Conservation (phyloP, 37 sponge, comb jelly and placozoan species). For the Cliona cf. orientalis region DNA sequence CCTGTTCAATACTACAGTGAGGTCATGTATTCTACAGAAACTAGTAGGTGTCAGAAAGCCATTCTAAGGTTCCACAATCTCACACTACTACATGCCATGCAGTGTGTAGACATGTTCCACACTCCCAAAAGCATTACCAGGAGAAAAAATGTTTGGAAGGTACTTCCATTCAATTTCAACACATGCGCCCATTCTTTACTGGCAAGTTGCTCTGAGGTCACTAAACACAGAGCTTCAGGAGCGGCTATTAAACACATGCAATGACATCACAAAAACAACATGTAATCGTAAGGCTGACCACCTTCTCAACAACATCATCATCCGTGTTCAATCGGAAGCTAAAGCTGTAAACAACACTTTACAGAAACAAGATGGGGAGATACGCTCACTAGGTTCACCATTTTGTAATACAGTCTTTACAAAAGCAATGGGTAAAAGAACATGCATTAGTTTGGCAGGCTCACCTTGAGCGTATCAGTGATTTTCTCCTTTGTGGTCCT, state of each 20-base stretch:
- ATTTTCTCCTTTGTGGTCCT: not conserved
- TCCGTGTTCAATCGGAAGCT: not conserved
- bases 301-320: not conserved
- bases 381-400: not conserved
- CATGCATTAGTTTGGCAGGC: not conserved
- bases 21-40: not conserved
- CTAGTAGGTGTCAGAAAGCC: not conserved
- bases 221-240: slow-evolving; percentile 4
- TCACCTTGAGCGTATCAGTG: not conserved
- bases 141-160: slow-evolving; percentile 10
- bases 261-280: not conserved
- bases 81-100: not conserved
- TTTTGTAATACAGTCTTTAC: not conserved
- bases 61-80: slow-evolving; percentile 1
- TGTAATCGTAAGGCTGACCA: not conserved
- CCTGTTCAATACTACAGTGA: not conserved
- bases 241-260: not conserved
- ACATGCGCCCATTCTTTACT: not conserved
- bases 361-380: not conserved
- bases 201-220: not conserved
- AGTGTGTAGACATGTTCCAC: not conserved
- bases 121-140: not conserved
- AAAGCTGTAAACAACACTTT: not conserved
- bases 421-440: not conserved
- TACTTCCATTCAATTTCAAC: not conserved